Base-by-base conservation (phyloP, 2,888 invertebrate genomes). In the Drosophila testacea region DNA sequence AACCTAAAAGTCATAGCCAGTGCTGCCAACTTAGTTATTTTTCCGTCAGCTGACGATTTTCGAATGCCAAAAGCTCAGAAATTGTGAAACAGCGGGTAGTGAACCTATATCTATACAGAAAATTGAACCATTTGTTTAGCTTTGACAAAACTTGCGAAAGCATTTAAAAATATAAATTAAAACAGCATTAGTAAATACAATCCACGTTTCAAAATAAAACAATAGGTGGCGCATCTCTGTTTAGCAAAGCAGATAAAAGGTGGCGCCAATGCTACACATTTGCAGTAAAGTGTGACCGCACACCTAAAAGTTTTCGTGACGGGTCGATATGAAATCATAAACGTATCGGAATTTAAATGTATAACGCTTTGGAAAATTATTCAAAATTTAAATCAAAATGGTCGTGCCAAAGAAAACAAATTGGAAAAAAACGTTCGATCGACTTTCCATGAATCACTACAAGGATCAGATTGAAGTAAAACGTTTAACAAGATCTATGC, bases 1-100 rank as follows among this genome's bases (percentile, higher is more conserved):
- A 90, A 90, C 90, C 90, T 90, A 34, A 34, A 70, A 66, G 27
- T 46, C 39, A 30, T 11, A 39, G 54, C 51, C 30, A 57, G 64
- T 64, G 64, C 46, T 65, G 10, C 44, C 65, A 13, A 47, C 6
- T 22, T 10, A 32, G 0, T 22, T 22, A 1, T 22, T 22, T 22
- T 22, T 22, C 22, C 22, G 22, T 22, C 22, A 22, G 22, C 22
- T 22, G 22, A 22, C 22, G 22, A 22, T 22, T 16, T 16, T 16
- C 16, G 22, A 22, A 22, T 22, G 22, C 22, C 22, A 22, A 3
- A 22, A 22, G 22, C 22, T 22, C 22, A 22, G 2, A 22, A 22
- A 22, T 2, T 22, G 22, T 22, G 1, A 22, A 22, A 22, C 0
- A 22, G 3, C 0, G 22, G 22, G 22, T 22, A 2, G 2, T 22